These are phyloP conservation scores for Thaumetopoea pityocampa DNA, from an alignment of 1,140 invertebrate genomes.

Conservation along the genomic window DNA sequence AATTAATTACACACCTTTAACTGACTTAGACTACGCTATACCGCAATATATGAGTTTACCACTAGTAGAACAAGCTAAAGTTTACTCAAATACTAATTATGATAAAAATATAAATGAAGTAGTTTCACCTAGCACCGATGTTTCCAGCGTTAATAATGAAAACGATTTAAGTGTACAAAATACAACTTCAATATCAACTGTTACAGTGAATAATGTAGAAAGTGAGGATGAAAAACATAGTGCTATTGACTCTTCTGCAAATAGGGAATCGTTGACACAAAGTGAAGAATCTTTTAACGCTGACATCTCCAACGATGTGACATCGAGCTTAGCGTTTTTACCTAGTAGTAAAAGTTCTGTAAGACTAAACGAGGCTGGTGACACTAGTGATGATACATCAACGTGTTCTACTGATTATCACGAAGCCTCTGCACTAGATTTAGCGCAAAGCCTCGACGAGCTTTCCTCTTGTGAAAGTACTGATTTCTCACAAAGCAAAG, in stretches of 20 bases:
- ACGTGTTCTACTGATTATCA: slow-evolving; percentile 68
- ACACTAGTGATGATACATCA: slow-evolving; percentile 65
- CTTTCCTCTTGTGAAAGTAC: slow-evolving; percentile 57
- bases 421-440: slow-evolving; percentile 65
- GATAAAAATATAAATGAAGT: no score
- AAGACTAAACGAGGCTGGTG: slow-evolving; percentile 36
- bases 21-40: slow-evolving; percentile 56
- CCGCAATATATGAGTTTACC: slow-evolving; percentile 64
- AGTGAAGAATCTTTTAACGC: slow-evolving; percentile 63
- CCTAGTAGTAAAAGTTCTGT: slow-evolving; percentile 63
- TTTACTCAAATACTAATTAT: no score
- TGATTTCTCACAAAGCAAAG: slow-evolving; percentile 65
- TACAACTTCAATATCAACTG: slow-evolving; percentile 7
- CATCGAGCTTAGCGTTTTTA: slow-evolving; percentile 64
- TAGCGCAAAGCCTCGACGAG: slow-evolving; percentile 61
- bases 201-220: slow-evolving; percentile 14
- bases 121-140: no score
- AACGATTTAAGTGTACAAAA: slow-evolving; percentile 13
- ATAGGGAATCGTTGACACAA: slow-evolving; percentile 39
- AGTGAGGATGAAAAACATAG: slow-evolving; percentile 38
- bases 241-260: slow-evolving; percentile 29
- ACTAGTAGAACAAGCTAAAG: slow-evolving; percentile 31
- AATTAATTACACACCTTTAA: slow-evolving; percentile 61
- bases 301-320: slow-evolving; percentile 62
- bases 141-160: slow-evolving; percentile 16